These are phyloP conservation scores for Cavia porcellus DNA, from an alignment of 2,113 vertebrate genomes.

Conservation along the genomic window DNA sequence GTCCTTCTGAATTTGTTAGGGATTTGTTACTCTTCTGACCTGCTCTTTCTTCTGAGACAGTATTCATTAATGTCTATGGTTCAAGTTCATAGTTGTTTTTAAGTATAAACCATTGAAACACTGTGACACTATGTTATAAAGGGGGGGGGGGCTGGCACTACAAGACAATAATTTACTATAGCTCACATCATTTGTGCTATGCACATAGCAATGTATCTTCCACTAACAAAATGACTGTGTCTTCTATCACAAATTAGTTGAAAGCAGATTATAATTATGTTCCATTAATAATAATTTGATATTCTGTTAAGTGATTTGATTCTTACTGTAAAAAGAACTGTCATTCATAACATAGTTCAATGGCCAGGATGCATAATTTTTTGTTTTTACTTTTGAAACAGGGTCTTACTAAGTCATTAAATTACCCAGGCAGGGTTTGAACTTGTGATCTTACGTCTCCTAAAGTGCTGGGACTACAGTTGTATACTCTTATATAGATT, in stretches of 20 bases:
- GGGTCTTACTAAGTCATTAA: neutral
- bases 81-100: slow-evolving; percentile 8
- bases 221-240: slow-evolving; percentile 30
- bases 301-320: slow-evolving; percentile 11
- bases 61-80: neutral
- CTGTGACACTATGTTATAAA: neutral
- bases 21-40: neutral
- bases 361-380: neutral
- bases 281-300: slow-evolving; percentile 5
- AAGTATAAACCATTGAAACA: slow-evolving; percentile 53
- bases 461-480: neutral
- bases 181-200: neutral
- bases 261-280: slow-evolving; percentile 27
- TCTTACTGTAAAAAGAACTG: slow-evolving; percentile 30
- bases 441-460: neutral
- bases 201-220: neutral
- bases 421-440: neutral
- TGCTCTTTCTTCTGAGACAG: slow-evolving; percentile 18
- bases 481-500: neutral
- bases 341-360: neutral
- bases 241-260: neutral
- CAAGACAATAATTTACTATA: neutral
- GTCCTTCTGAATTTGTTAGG: neutral
- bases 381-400: neutral
- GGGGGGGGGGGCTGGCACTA: neutral